These are phyloP conservation scores for Astropecten irregularis DNA, from an alignment of 53 echinoderm and acorn worm genomes.

Conservation along the genomic window DNA sequence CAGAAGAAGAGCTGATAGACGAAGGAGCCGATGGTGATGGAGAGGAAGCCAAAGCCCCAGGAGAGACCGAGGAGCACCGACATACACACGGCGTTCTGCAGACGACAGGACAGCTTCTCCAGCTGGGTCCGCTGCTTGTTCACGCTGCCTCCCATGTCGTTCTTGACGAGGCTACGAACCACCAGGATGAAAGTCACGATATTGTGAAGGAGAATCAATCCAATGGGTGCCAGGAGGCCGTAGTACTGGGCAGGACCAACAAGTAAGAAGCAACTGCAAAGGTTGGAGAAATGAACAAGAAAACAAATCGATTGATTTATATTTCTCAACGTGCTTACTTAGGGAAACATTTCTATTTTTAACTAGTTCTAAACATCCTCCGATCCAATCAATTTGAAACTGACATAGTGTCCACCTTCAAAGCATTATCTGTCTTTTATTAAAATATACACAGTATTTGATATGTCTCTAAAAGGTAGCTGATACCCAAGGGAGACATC, in stretches of 20 bases:
- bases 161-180: slow-evolving; percentile 67
- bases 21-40: slow-evolving; percentile 64
- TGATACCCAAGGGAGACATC: no score
- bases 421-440: neutral
- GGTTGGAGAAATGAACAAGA: no score
- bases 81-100: slow-evolving; percentile 88
- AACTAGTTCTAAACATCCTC: no score
- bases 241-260: slow-evolving; percentile 76
- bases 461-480: no score
- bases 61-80: slow-evolving; percentile 84
- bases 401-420: no score
- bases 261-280: slow-evolving; percentile 78
- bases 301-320: no score
- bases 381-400: no score
- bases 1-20: slow-evolving; percentile 88
- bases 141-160: slow-evolving; percentile 66
- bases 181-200: slow-evolving; percentile 75
- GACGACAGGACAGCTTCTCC: slow-evolving; percentile 28
- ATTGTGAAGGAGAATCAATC: slow-evolving; percentile 71
- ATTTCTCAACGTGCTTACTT: no score
- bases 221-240: slow-evolving; percentile 75
- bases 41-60: slow-evolving; percentile 88
- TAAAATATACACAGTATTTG: no score
- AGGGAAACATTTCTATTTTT: no score
- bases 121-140: slow-evolving; percentile 52